phyloP scores from a whole-genome alignment of 2,797 vertebrate species.

The Rhadinocentrus ornatus region DNA sequence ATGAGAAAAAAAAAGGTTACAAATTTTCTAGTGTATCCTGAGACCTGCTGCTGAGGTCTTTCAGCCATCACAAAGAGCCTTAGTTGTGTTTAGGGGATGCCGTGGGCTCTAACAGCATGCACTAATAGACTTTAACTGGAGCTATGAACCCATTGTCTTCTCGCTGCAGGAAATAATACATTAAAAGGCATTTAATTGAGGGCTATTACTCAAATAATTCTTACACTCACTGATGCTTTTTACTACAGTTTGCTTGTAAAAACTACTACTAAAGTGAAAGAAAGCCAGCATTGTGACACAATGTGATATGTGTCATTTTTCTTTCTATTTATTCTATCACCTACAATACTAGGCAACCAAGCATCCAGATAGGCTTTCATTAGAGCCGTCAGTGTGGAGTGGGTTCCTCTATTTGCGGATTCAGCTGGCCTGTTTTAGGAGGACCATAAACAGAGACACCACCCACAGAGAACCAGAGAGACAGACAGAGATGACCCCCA shows the following conservation, averaged over 20 bases:
- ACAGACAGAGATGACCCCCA: constrained; percentile 32
- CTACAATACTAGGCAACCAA: constrained; percentile 1
- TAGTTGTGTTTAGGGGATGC: constrained; percentile 12
- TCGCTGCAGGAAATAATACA: constrained; percentile 30
- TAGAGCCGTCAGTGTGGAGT: constrained; percentile 24
- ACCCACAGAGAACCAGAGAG: constrained; percentile 54
- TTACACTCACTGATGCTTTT: constrained; percentile 6
- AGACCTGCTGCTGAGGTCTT: neutral
- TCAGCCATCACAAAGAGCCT: constrained; percentile 12
- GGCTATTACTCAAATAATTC: constrained; percentile 30
- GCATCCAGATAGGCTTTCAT: constrained; percentile 5
- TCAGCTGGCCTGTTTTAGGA: constrained; percentile 79
- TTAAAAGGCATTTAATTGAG: constrained; percentile 35
- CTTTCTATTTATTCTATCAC: neutral
- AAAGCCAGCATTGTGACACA: too few relatives aligned
- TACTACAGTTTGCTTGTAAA: neutral
- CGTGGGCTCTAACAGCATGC: constrained; percentile 25
- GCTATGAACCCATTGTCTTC: constrained; percentile 43
- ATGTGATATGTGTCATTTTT: neutral
- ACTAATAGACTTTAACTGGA: constrained; percentile 53
- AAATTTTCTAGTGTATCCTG: neutral
- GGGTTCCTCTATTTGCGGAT: constrained; percentile 75
- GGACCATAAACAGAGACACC: constrained; percentile 72
- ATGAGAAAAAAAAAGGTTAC: neutral
- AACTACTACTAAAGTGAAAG: neutral